Conservation (phyloP, 2,888 invertebrate species). For the Ectobius pallidus region DNA sequence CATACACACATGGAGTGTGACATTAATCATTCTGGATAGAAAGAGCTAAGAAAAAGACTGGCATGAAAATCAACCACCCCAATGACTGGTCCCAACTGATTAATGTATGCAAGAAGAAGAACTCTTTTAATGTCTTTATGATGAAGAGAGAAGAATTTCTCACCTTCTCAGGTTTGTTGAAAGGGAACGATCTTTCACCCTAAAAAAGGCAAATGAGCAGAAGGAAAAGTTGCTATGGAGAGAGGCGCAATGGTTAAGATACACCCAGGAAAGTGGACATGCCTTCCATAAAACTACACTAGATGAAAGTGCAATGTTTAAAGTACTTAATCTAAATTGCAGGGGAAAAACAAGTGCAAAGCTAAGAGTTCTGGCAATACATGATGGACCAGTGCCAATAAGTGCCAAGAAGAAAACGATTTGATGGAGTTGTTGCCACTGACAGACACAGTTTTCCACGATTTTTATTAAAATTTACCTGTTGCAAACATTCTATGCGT, state of each 20-base stretch:
- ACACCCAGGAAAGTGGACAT: background rate
- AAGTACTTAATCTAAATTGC: too few relatives aligned
- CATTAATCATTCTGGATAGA: background rate
- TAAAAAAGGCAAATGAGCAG: background rate
- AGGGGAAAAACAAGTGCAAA: too few relatives aligned
- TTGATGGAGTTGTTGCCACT: too few relatives aligned
- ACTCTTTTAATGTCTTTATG: background rate
- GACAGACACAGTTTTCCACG: too few relatives aligned
- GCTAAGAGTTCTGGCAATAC: too few relatives aligned
- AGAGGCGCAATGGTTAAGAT: background rate
- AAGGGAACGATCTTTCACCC: background rate
- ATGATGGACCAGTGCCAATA: too few relatives aligned
- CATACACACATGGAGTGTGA: too few relatives aligned
- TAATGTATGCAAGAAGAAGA: background rate
- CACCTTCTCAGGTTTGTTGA: background rate
- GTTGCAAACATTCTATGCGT: too few relatives aligned
- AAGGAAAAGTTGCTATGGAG: background rate
- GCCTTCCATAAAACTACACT: background rate
- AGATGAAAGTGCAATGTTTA: background rate
- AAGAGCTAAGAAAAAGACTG: background rate
- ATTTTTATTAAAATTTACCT: too few relatives aligned
- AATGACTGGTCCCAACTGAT: background rate
- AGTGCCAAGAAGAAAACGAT: too few relatives aligned
- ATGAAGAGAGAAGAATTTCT: background rate
- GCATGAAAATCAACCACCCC: conserved; percentile 13